Evolutionary conservation across 2,888 invertebrate species (phyloP).

Genomic region (Synanthedon formicaeformis): DNA sequence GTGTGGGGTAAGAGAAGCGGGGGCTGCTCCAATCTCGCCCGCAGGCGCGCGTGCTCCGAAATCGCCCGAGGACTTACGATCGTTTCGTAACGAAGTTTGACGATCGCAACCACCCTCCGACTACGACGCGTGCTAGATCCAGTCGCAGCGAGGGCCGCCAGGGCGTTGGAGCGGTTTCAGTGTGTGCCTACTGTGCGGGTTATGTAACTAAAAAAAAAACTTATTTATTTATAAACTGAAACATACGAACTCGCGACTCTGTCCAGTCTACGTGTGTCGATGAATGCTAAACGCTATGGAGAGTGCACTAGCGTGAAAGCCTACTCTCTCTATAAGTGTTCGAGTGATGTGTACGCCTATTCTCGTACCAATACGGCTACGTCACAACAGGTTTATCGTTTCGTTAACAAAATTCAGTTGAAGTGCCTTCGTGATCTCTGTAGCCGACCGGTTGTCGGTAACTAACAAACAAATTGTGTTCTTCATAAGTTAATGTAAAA

Average conservation of each 20-base stretch:
- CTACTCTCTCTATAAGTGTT: constrained; percentile 23
- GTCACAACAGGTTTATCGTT: constrained; percentile 53
- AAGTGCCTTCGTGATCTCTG: constrained; percentile 16
- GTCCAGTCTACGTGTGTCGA: constrained; percentile 17
- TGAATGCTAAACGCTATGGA: constrained; percentile 9
- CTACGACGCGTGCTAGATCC: constrained; percentile 60
- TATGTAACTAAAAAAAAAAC: constrained; percentile 65
- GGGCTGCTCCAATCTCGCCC: constrained; percentile 43
- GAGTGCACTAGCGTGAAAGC: constrained; percentile 3
- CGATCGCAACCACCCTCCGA: constrained; percentile 60
- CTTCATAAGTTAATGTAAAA: neutral
- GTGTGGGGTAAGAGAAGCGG: constrained; percentile 32
- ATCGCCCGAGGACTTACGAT: constrained; percentile 60
- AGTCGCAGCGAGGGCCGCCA: constrained; percentile 65
- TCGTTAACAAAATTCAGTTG: constrained; percentile 35
- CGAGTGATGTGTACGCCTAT: constrained; percentile 60
- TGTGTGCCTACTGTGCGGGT: constrained; percentile 49
- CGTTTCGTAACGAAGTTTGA: constrained; percentile 66
- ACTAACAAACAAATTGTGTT: constrained; percentile 1
- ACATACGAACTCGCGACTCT: constrained; percentile 24
- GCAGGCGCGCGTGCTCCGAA: constrained; percentile 65
- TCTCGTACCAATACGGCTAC: constrained; percentile 42
- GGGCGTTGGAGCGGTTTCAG: constrained; percentile 59
- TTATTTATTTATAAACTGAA: constrained; percentile 63
- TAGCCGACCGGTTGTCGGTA: constrained; percentile 8